Conservation (phyloP, 2,113 vertebrate genomes). For the Platysternon megacephalum region DNA sequence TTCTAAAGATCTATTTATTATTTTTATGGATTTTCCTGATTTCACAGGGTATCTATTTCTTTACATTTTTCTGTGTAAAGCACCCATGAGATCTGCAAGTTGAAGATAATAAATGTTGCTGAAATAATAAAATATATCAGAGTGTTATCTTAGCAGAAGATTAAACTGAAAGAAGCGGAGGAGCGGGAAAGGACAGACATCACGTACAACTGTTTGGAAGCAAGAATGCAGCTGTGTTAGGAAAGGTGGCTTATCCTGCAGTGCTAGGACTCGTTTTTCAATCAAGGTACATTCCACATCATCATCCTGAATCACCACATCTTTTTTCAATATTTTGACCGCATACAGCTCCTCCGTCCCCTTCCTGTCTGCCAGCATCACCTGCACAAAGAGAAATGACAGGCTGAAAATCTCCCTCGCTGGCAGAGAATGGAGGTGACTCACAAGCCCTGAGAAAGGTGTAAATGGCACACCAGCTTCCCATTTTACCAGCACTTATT, state of each 20-base stretch:
- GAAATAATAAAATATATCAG: background rate
- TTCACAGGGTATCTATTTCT: background rate
- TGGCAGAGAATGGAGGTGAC: background rate
- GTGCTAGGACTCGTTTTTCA: conserved; percentile 95
- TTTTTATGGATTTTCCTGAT: background rate
- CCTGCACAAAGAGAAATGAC: conserved; percentile 75
- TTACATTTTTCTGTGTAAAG: background rate
- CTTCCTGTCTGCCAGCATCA: conserved; percentile 97
- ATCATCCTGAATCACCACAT: conserved; percentile 98
- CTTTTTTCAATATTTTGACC: conserved; percentile 98
- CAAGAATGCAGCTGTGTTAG: conserved; percentile 97
- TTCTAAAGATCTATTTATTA: background rate
- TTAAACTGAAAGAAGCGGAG: background rate
- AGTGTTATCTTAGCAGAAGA: background rate
- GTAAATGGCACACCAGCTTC: background rate
- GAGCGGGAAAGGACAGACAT: background rate
- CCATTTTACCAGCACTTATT: background rate
- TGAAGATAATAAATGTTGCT: background rate
- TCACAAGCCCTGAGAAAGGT: background rate
- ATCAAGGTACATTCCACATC: conserved; percentile 99
- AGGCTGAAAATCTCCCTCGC: background rate
- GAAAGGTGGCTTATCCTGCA: conserved; percentile 93
- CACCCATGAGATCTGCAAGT: background rate
- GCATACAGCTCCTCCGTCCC: conserved; percentile 94
- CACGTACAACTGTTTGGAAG: conserved; percentile 95